phyloP scores from a whole-genome alignment of 2,888 invertebrate species.

The Ariolimax columbianus region DNA sequence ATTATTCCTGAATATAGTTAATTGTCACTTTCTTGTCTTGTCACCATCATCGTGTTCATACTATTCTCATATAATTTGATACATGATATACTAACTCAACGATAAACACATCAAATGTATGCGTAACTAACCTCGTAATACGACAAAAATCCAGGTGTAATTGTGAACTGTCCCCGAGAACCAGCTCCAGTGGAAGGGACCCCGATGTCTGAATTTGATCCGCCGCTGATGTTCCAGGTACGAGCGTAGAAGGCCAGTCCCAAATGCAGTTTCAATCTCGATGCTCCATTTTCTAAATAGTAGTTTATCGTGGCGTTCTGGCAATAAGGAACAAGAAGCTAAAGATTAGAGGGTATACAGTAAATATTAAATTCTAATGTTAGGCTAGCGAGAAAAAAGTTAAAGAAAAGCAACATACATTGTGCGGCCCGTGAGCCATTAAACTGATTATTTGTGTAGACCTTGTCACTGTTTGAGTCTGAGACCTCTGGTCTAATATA shows the following conservation, averaged over 20 bases:
- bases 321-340: no score
- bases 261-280: background rate
- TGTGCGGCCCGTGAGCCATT: no score
- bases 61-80: no score
- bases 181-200: background rate
- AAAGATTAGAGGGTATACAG: no score
- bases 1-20: background rate
- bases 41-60: no score
- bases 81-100: background rate
- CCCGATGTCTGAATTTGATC: background rate
- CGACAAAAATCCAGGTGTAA: background rate
- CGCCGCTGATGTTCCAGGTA: background rate
- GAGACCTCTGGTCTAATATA: no score
- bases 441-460: no score
- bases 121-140: constrained; percentile 25
- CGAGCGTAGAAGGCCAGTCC: constrained; percentile 18
- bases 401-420: no score
- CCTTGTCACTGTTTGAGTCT: no score
- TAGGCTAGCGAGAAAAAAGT: no score
- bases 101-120: background rate
- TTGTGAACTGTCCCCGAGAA: background rate
- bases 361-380: no score
- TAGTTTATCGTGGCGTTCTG: background rate
- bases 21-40: no score
- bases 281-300: background rate